Evolutionary conservation across 2,888 invertebrate genomes (phyloP).

Genomic region (Scrobipalpa costella): DNA sequence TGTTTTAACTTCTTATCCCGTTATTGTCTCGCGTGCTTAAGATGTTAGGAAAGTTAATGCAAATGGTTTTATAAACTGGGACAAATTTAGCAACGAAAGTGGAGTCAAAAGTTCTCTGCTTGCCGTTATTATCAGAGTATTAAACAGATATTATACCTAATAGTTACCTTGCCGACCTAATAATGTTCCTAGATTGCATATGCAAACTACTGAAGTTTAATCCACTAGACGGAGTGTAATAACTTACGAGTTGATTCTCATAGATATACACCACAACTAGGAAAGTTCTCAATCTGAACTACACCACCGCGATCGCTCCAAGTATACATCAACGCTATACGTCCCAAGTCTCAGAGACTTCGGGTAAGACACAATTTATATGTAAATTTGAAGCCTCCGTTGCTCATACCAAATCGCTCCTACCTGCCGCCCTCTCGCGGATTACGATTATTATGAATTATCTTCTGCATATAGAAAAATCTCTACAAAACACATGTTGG

Average conservation of each 20-base stretch:
- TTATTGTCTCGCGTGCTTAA: conserved; percentile 21
- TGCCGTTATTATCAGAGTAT: background rate
- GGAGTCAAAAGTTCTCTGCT: background rate
- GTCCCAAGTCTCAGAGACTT: conserved; percentile 27
- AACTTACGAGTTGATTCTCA: too few species aligned
- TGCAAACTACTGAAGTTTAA: too few species aligned
- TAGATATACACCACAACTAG: too few species aligned
- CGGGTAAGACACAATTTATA: conserved; percentile 40
- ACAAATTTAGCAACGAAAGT: background rate
- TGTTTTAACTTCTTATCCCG: conserved; percentile 33
- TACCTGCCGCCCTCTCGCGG: conserved; percentile 28
- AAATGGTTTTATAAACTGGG: conserved; percentile 3
- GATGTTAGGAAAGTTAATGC: conserved; percentile 17
- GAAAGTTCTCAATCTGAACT: background rate
- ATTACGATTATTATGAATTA: conserved; percentile 28
- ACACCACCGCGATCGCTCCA: background rate
- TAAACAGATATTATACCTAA: background rate
- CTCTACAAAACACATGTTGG: background rate
- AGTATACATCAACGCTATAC: conserved; percentile 9
- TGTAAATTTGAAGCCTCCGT: conserved; percentile 35
- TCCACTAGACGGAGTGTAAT: background rate
- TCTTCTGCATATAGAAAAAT: conserved; percentile 1
- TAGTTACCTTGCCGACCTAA: too few species aligned
- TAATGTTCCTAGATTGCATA: too few species aligned
- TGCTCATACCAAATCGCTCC: conserved; percentile 28